Conservation (phyloP, 92 coral and sea anemone species). For the Virgularia gustaviana region DNA sequence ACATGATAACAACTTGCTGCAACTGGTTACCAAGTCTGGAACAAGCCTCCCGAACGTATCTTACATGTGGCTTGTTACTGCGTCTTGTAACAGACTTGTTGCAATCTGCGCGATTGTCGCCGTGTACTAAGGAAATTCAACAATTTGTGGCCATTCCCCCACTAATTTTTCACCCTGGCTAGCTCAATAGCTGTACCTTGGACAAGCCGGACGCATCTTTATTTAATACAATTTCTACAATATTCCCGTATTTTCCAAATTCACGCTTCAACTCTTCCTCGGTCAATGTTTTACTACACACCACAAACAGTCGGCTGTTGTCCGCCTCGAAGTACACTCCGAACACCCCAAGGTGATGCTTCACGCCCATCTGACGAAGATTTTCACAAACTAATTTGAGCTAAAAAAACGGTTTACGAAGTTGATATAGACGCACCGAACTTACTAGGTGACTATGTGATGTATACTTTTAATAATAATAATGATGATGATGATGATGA, state of each 20-base stretch:
- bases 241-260: constrained; percentile 51
- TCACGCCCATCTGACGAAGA: constrained; percentile 50
- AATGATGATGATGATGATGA: too few relatives aligned
- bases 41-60: too few relatives aligned
- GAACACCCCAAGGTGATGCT: constrained; percentile 68
- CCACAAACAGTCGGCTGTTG: constrained; percentile 61
- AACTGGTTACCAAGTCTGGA: too few relatives aligned
- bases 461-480: too few relatives aligned
- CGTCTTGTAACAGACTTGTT: too few relatives aligned
- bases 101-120: too few relatives aligned
- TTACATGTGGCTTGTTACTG: too few relatives aligned
- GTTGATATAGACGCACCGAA: too few relatives aligned
- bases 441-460: too few relatives aligned
- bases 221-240: constrained; percentile 50
- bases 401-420: constrained; percentile 40
- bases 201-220: constrained; percentile 49
- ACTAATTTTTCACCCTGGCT: not conserved
- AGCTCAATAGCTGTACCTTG: constrained; percentile 43
- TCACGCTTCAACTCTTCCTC: constrained; percentile 45
- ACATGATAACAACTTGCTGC: not conserved
- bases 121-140: too few relatives aligned
- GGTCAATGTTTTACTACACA: constrained; percentile 53
- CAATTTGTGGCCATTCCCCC: not conserved
- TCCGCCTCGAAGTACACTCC: constrained; percentile 63
- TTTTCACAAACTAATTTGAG: constrained; percentile 54